Evolutionary conservation across 2,888 invertebrate genomes (phyloP), one percentile per base, ranked within the genome.

Genomic region (Aricia artaxerxes): DNA sequence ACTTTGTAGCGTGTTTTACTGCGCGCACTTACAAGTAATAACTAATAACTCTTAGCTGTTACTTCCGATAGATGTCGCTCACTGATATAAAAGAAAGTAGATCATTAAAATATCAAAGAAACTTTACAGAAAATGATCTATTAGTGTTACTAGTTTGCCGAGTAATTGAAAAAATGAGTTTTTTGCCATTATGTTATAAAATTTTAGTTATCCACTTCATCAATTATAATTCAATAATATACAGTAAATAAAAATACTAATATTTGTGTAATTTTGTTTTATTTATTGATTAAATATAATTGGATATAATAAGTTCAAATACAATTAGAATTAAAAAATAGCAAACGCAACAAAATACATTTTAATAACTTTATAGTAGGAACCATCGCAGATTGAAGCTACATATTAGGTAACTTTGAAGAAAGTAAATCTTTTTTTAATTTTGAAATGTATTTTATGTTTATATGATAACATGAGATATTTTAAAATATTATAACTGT

Each of bases 251-350:
- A 64, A 64, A 64, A 31, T 11, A 64, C 64, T 3, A 31, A 31
- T 64, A 31, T 13, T 35, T 16, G 4, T 35, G 5, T 69, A 69
- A 49, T 35, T 38, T 35, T 69, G 31, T 11, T 69, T 38, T 69
- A 69, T 35, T 69, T 69, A 35, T 69, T 16, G 69, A 69, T 69
- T 69, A 69, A 69, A 69, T 69, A 69, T 69, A 69, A 69, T 69
- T 69, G 69, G 69, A 35, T 38, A 69, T 13, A 24, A 13, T 6
- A 64, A 64, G n/a, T 64, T 24, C 31, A 31, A 64, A 11, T 64
- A 69, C 35, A 35, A 69, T 35, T 69, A 69, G 5, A 69, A 38
- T 35, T 4, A 13, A 35, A 38, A 35, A 13, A 38, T 38, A 5
- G 38, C 35, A 69, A 76, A 53, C 24, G 76, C 16, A 76, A 76